Evolutionary conservation across 2,797 vertebrate species (phyloP).

Genomic region (Artibeus lituratus): DNA sequence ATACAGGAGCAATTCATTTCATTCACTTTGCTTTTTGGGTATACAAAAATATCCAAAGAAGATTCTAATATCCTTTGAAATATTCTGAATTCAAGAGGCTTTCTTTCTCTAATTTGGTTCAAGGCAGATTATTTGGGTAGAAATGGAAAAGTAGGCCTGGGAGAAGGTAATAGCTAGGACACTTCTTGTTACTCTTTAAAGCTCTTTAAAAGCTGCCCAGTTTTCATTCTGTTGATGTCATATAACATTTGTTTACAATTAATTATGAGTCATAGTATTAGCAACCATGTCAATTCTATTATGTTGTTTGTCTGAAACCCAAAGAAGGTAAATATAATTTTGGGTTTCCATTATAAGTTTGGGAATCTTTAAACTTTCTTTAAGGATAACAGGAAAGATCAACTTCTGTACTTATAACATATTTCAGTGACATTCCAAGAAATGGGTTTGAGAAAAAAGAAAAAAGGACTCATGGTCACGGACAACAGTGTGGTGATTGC

Average conservation of each 20-base stretch:
- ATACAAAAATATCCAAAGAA: not conserved
- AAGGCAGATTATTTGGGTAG: not conserved
- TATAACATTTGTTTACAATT: conserved; percentile 22
- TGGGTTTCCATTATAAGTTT: conserved; percentile 29
- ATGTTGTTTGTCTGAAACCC: not conserved
- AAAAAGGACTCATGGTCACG: not conserved
- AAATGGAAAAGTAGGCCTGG: not conserved
- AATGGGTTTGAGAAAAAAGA: not conserved
- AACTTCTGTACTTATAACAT: not conserved
- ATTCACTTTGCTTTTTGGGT: not conserved
- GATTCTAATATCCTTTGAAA: not conserved
- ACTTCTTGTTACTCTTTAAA: not conserved
- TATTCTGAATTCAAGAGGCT: not conserved
- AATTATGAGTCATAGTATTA: not conserved
- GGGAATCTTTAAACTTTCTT: conserved; percentile 9
- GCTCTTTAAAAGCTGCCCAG: not conserved
- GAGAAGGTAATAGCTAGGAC: not conserved
- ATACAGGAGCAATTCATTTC: not conserved
- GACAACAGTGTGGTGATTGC: not conserved
- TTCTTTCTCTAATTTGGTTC: not conserved
- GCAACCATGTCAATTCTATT: not conserved
- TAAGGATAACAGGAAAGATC: not conserved
- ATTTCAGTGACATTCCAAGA: conserved; percentile 17
- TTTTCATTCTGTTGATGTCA: conserved; percentile 18
- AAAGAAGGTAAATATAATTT: conserved; percentile 16